Base-by-base conservation (phyloP, 2,113 vertebrate species). In the Neodon shergylaensis region DNA sequence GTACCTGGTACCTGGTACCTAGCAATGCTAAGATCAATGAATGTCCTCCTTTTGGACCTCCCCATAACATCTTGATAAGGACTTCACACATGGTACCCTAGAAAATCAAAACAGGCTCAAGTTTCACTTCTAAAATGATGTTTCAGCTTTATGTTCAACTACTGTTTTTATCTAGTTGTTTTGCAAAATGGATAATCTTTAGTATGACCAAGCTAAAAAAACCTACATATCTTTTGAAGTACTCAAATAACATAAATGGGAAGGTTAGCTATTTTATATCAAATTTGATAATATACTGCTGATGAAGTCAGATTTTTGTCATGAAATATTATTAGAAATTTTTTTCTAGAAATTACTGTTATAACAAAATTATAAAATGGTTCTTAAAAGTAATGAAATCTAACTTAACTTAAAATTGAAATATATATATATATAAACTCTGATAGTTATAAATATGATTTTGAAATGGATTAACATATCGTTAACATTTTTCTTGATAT, bases 111-210 rank as follows among this genome's bases (percentile, higher is more conserved):
- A 78, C 58, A 76, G 0, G 6, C 92, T 98, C 76, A 88, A 12
- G 14, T 77, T 94, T 2, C 91, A 19, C 88, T 96, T 90, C 95
- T 88, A 81, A 89, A 58, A 94, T 36, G 95, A 88, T 92, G 11
- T 77, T 92, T 91, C 91, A 88, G 36, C 54, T 92, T 73, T 96
- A 72, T 83, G 2, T 95, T 72, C 70, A 95, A 78, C n/a, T 91
- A 31, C n/a, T 79, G 12, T 89, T 87, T 96, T 95, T 68, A 28
- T 94, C 89, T 93, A 94, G 17, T 24, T 96, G 36, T 44, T 95
- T 91, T 88, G 78, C 5, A 89, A 94, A 87, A 90, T 79, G 13
- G 33, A 31, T 78, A 49, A 78, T 17, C 14, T 49, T 14, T 65
- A 78, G 90, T 19, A 22, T n/a, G 52, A 11, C 4, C 24, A 82